These are phyloP conservation scores for Metopolophium dirhodum DNA, from an alignment of 1,140 invertebrate genomes.

Conservation along the genomic window DNA sequence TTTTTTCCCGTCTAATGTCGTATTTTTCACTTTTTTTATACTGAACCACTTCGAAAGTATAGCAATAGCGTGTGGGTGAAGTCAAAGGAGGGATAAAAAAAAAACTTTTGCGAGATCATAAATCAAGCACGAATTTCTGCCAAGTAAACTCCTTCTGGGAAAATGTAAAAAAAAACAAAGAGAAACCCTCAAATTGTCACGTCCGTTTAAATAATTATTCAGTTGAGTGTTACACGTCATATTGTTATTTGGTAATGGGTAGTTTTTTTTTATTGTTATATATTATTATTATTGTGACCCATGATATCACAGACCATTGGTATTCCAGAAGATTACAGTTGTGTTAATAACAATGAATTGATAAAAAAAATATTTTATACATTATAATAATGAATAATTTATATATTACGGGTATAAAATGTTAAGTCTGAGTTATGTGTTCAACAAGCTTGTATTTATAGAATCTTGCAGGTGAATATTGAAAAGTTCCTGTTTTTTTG, in stretches of 20 bases:
- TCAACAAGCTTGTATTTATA: background rate
- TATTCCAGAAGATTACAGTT: background rate
- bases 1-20: background rate
- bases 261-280: background rate
- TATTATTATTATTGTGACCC: background rate
- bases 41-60: background rate
- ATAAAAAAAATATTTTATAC: no score
- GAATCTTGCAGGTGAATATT: background rate
- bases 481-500: background rate
- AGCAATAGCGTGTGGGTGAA: slow-evolving; percentile 15
- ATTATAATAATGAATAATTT: no score
- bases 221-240: background rate
- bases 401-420: background rate
- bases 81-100: background rate
- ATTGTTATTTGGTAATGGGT: background rate
- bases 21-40: slow-evolving; percentile 30
- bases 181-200: slow-evolving; percentile 30
- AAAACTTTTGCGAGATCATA: slow-evolving; percentile 35
- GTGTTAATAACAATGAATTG: background rate
- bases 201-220: slow-evolving; percentile 42
- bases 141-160: slow-evolving; percentile 39
- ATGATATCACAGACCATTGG: background rate
- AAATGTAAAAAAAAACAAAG: slow-evolving; percentile 23
- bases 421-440: background rate
- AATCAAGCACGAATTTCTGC: slow-evolving; percentile 39